Conservation (phyloP, 2,113 vertebrate genomes). For the Heterotilapia buettikoferi region DNA sequence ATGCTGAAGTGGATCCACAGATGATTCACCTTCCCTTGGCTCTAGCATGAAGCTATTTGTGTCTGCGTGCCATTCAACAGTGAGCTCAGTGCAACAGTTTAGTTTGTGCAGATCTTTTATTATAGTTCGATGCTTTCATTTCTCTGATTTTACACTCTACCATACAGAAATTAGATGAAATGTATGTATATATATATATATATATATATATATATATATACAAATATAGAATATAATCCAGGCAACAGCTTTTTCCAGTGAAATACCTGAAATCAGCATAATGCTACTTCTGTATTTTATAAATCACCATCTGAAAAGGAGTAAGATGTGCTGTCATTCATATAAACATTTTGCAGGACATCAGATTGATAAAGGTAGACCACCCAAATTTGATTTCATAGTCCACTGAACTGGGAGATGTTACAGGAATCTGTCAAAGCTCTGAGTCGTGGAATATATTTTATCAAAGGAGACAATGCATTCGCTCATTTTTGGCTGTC, state of each 20-base stretch:
- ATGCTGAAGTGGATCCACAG: conserved; percentile 36
- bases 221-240: not conserved
- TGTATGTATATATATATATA: fast-evolving
- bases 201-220: not conserved
- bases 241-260: not conserved
- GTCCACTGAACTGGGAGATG: conserved; percentile 19
- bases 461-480: not conserved
- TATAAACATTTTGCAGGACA: not conserved
- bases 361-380: conserved; percentile 1
- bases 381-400: conserved; percentile 26
- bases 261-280: not conserved
- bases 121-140: not conserved
- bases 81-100: not conserved
- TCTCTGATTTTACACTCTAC: not conserved
- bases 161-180: not conserved
- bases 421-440: conserved; percentile 32
- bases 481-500: not conserved
- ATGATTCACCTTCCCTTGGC: conserved; percentile 37
- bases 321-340: not conserved
- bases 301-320: not conserved
- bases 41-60: not conserved
- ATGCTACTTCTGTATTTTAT: not conserved
- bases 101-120: not conserved
- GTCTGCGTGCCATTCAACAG: not conserved
- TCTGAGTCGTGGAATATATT: conserved; percentile 23